Conservation (phyloP, 2,888 invertebrate species). For the Alloscopus bannaensis region DNA sequence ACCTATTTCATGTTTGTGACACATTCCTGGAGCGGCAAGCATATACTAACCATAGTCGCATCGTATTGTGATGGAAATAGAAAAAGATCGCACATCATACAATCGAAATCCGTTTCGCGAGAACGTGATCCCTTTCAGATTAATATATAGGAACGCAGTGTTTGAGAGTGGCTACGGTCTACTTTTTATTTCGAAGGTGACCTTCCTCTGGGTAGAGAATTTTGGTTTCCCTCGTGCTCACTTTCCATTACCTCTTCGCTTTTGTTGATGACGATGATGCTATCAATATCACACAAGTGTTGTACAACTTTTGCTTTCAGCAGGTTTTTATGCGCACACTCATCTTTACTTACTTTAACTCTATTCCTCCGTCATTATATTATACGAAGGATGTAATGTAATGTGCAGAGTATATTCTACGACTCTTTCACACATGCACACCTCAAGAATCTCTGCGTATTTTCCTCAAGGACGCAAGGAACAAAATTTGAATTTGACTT, state of each 20-base stretch:
- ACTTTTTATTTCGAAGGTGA: conserved; percentile 24
- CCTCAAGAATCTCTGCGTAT: not conserved
- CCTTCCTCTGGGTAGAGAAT: not conserved
- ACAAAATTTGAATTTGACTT: conserved; percentile 30
- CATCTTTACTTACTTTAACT: too few relatives aligned
- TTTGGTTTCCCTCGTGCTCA: not conserved
- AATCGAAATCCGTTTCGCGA: not conserved
- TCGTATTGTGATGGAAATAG: not conserved
- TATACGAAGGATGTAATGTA: not conserved
- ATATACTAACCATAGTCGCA: not conserved
- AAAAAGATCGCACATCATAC: not conserved
- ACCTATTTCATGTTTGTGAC: too few relatives aligned
- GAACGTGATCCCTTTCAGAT: not conserved
- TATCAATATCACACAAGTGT: conserved; percentile 29
- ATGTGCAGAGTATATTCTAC: not conserved
- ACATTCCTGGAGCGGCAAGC: not conserved
- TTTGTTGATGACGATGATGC: conserved; percentile 17
- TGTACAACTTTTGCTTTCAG: conserved; percentile 32
- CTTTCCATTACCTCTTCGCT: not conserved
- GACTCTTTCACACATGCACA: not conserved
- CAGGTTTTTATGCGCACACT: conserved; percentile 10
- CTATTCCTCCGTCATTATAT: not conserved
- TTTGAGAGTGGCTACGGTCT: not conserved
- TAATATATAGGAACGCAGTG: conserved; percentile 5
- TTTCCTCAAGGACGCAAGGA: conserved; percentile 38